These are phyloP conservation scores for Mallotus villosus DNA, from an alignment of 2,797 vertebrate species.

Conservation along the genomic window DNA sequence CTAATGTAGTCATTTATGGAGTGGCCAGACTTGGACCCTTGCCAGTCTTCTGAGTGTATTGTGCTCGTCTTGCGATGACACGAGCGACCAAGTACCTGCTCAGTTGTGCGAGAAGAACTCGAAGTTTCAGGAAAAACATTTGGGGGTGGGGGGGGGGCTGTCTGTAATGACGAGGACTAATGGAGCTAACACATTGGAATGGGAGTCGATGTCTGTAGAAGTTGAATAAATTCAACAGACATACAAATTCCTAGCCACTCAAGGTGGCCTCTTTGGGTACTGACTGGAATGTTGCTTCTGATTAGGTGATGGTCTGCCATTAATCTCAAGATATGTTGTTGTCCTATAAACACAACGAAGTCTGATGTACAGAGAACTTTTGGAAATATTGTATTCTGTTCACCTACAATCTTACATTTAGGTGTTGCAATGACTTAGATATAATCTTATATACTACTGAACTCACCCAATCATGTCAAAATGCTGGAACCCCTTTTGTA, in stretches of 20 bases:
- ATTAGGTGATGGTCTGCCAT: not conserved
- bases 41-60: not conserved
- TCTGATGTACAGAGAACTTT: not conserved
- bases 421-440: not conserved
- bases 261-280: not conserved
- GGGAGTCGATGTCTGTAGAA: too few relatives aligned
- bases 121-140: too few relatives aligned
- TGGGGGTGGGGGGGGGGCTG: not conserved
- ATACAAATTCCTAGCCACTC: too few relatives aligned
- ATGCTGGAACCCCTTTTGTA: constrained; percentile 50
- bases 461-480: constrained; percentile 45
- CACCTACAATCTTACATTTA: not conserved
- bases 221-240: too few relatives aligned
- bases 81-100: not conserved
- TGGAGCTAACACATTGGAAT: not conserved
- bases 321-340: not conserved
- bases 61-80: not conserved
- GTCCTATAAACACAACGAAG: not conserved
- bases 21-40: too few relatives aligned
- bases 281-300: not conserved
- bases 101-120: not conserved
- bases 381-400: not conserved
- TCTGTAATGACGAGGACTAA: too few relatives aligned
- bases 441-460: constrained; percentile 48
- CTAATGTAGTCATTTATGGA: too few relatives aligned